Evolutionary conservation across 2,797 vertebrate species (phyloP).

Genomic region (Phalanger gymnotis): DNA sequence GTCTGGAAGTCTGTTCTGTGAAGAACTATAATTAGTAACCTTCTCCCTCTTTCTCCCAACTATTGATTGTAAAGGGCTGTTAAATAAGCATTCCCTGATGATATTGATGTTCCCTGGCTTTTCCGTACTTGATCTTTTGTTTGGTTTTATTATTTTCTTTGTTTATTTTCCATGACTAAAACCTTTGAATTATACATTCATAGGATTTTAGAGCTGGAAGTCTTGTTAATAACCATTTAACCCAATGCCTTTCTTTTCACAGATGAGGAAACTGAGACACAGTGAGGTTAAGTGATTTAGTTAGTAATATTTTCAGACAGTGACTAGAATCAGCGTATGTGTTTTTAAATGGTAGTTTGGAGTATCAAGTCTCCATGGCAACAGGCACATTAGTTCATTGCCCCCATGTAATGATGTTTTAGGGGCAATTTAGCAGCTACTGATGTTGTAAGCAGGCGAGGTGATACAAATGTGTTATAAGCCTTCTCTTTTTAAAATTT

Average conservation of each 20-base stretch:
- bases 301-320: not conserved
- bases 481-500: not conserved
- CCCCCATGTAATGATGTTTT: slow-evolving; percentile 43
- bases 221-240: slow-evolving; percentile 23
- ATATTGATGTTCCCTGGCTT: not conserved
- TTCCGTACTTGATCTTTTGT: not conserved
- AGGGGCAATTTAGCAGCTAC: not conserved
- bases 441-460: slow-evolving; percentile 16
- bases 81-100: not conserved
- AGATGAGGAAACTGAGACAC: slow-evolving; percentile 18
- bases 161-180: not conserved
- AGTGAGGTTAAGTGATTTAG: slow-evolving; percentile 3
- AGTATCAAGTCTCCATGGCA: slow-evolving; percentile 54
- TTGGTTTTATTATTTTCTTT: not conserved
- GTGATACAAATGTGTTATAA: not conserved
- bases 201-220: not conserved
- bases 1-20: not conserved
- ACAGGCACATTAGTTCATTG: not conserved
- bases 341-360: slow-evolving; percentile 20
- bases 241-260: not conserved
- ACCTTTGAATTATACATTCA: not conserved
- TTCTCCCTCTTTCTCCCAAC: not conserved
- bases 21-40: not conserved
- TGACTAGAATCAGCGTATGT: slow-evolving; percentile 18
- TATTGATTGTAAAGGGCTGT: not conserved